phyloP scores from a whole-genome alignment of 2,113 vertebrate genomes.

The Elephantulus edwardii region DNA sequence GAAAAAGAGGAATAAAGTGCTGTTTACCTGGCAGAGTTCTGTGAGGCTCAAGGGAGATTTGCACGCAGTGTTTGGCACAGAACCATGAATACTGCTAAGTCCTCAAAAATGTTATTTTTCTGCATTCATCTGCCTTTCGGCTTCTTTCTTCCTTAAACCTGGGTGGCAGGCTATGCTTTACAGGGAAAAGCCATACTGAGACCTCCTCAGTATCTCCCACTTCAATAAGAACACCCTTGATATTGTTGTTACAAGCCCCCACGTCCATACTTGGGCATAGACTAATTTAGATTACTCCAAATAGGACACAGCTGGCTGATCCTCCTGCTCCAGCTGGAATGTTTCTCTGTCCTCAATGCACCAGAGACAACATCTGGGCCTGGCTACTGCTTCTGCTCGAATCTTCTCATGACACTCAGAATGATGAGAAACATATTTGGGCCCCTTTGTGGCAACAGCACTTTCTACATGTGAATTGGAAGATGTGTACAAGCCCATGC shows the following conservation, averaged over 20 bases:
- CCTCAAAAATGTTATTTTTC: slow-evolving; percentile 10
- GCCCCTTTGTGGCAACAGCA: slow-evolving; percentile 61
- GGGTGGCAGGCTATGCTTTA: slow-evolving; percentile 23
- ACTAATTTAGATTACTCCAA: neutral
- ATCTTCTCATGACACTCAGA: slow-evolving; percentile 79
- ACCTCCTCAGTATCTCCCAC: neutral
- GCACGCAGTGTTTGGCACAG: neutral
- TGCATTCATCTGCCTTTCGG: neutral
- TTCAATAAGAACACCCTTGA: neutral
- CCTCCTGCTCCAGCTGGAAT: slow-evolving; percentile 60
- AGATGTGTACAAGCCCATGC: neutral
- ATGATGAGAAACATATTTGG: slow-evolving; percentile 83
- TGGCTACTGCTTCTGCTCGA: slow-evolving; percentile 83
- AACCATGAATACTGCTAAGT: neutral
- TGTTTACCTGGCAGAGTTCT: neutral
- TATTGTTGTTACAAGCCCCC: neutral
- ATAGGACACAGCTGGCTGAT: neutral
- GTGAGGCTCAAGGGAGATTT: neutral
- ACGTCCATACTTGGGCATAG: neutral
- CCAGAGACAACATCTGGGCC: slow-evolving; percentile 80
- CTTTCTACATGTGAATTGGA: slow-evolving; percentile 30
- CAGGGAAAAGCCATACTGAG: neutral
- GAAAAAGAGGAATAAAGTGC: neutral
- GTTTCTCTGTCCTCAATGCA: slow-evolving; percentile 76
- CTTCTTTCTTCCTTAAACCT: neutral